phyloP scores from a whole-genome alignment of 2,797 vertebrate genomes.

The Xenentodon cancila region DNA sequence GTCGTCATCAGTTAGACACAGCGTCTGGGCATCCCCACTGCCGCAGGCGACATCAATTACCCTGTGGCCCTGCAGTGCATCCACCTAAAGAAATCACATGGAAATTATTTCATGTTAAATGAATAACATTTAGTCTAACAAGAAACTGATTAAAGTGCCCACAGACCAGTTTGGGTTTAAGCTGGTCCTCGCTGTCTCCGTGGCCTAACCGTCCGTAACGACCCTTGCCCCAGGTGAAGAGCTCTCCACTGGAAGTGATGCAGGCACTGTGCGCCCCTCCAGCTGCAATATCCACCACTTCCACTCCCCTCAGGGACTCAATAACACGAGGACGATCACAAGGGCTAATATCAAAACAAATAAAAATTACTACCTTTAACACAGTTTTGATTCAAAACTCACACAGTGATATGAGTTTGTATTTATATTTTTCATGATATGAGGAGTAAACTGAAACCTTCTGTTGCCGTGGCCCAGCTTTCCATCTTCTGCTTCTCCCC shows the following conservation, averaged over 20 bases:
- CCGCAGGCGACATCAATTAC: conserved; percentile 98
- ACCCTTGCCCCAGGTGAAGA: conserved; percentile 98
- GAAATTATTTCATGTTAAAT: conserved; percentile 2
- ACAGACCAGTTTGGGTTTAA: conserved; percentile 96
- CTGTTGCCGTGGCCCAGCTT: conserved; percentile 97
- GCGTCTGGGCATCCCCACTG: conserved; percentile 95
- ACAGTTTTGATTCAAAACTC: neutral
- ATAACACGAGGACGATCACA: conserved; percentile 98
- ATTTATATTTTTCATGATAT: neutral
- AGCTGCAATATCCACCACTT: conserved; percentile 96
- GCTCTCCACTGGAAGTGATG: conserved; percentile 94
- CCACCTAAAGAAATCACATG: conserved; percentile 84
- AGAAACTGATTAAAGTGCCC: neutral
- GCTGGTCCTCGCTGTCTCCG: conserved; percentile 97
- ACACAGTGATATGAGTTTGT: neutral
- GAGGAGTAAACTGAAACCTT: conserved; percentile 75
- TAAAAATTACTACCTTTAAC: conserved; percentile 16
- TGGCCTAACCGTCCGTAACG: conserved; percentile 96
- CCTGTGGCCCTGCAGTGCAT: conserved; percentile 94
- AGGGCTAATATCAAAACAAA: conserved; percentile 80
- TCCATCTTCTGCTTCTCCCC: conserved; percentile 98
- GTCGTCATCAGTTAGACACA: conserved; percentile 97
- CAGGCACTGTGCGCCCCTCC: conserved; percentile 98
- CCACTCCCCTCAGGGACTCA: conserved; percentile 94
- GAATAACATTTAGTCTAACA: neutral